Base-by-base conservation (phyloP, 2,797 vertebrate genomes). In the Esox lucius region DNA sequence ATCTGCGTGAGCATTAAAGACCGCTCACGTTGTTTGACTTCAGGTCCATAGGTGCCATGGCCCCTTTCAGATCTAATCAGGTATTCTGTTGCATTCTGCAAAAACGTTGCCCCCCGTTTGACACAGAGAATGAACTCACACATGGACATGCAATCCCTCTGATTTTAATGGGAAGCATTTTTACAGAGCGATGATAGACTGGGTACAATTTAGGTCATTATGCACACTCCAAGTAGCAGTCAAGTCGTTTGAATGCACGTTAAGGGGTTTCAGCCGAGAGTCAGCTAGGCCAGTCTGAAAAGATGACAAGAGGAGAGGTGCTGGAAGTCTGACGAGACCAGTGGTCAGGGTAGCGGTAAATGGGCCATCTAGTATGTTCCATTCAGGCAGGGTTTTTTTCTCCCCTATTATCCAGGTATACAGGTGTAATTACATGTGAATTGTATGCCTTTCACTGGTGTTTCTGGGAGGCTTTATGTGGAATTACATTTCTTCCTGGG, bases 1-100 rank as follows among this genome's bases (percentile, higher is more conserved):
- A 75, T 70, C 83, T 64, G 70, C 75, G 75, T 74, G 68, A 71
- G 53, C 73, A 67, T 9, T 26, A 26, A 75, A 78, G 39, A 66
- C 78, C 62, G 80, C 81, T 84, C 78, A 76, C 73, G 79, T 70
- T 75, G 61, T 79, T 87, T 86, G 62, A 85, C 53, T 1, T 71
- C 17, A 56, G 70, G 53, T 83, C 87, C 87, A 84, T 86, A 83
- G 73, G 70, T 64, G 68, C 78, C 65, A 19, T 67, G 81, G 72
- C 77, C 81, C 76, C 22, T 46, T 86, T 84, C 56, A 70, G 85
- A 78, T 79, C 48, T 12, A 19, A 74, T 33, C 26, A 48, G 53
- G 78, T 35, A n/a, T 79, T 84, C 70, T 26, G 76, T 42, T 62
- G 74, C 80, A 81, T 81, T 65, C 68, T 64, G 22, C 22, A 71